Percentiles rank a stretch among this genome's conserved stretches.
Conservation (phyloP, 2,113 vertebrate genomes). For the Passerina amoena region DNA sequence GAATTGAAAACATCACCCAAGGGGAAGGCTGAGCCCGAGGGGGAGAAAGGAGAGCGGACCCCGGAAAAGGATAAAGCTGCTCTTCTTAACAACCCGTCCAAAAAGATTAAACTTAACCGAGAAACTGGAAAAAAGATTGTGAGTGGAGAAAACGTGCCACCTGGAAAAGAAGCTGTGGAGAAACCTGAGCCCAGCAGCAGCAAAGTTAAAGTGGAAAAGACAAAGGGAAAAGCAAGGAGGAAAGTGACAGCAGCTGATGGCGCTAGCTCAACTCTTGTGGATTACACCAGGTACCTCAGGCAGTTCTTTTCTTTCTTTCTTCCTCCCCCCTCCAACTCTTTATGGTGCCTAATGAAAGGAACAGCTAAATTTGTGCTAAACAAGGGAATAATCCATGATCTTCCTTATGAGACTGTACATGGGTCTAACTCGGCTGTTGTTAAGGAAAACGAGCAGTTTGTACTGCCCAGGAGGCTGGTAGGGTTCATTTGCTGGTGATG, state of each 20-base stretch:
- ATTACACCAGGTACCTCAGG: conserved; percentile 81
- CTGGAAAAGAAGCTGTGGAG: conserved; percentile 70
- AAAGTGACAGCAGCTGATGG: conserved; percentile 75
- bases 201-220: conserved; percentile 77
- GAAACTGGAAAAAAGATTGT: conserved; percentile 87
- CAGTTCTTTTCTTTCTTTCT: neutral
- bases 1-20: conserved; percentile 79
- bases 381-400: neutral
- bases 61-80: conserved; percentile 75
- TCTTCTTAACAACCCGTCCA: conserved; percentile 78
- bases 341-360: neutral
- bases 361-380: neutral
- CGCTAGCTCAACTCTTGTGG: conserved; percentile 74
- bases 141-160: conserved; percentile 69
- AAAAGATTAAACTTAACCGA: conserved; percentile 93
- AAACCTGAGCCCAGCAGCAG: conserved; percentile 67
- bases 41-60: conserved; percentile 72
- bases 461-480: neutral
- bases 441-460: neutral
- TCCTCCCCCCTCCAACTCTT: neutral
- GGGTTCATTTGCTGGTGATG: neutral
- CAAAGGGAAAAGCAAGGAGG: conserved; percentile 75
- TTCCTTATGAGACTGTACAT: neutral
- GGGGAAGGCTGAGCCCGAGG: conserved; percentile 72
- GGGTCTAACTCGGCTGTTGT: neutral